phyloP scores from a whole-genome alignment of 2,113 vertebrate species.

The Phaethon lepturus region DNA sequence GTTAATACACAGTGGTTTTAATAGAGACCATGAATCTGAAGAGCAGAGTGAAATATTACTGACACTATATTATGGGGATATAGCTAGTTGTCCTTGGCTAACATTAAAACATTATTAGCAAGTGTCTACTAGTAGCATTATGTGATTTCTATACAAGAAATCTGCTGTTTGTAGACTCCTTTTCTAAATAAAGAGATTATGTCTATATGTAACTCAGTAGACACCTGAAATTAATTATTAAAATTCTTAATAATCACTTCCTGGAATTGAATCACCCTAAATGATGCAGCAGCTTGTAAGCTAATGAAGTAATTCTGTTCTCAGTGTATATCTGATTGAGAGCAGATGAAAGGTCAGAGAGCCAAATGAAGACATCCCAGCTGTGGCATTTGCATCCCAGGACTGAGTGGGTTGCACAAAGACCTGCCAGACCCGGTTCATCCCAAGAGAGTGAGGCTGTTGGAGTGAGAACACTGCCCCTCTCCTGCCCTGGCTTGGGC shows the following conservation, averaged over 20 bases:
- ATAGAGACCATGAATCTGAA: background rate
- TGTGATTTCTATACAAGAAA: background rate
- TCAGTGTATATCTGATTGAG: background rate
- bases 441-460: background rate
- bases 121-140: background rate
- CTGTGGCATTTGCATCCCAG: background rate
- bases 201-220: background rate
- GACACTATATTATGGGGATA: background rate
- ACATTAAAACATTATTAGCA: background rate
- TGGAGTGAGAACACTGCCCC: background rate
- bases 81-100: background rate
- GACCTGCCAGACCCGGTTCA: background rate
- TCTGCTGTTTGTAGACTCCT: background rate
- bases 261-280: background rate
- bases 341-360: background rate
- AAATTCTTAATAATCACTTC: background rate
- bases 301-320: background rate
- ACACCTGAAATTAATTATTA: background rate
- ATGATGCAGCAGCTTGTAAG: slow-evolving; percentile 20
- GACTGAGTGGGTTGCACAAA: background rate
- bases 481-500: background rate
- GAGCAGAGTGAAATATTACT: background rate
- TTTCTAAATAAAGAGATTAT: background rate
- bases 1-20: background rate
- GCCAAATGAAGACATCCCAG: background rate